Percentiles rank a stretch among this genome's conserved stretches.
These are phyloP conservation scores for Poecilia gillii DNA, from an alignment of 2,797 vertebrate species.

Conservation along the genomic window DNA sequence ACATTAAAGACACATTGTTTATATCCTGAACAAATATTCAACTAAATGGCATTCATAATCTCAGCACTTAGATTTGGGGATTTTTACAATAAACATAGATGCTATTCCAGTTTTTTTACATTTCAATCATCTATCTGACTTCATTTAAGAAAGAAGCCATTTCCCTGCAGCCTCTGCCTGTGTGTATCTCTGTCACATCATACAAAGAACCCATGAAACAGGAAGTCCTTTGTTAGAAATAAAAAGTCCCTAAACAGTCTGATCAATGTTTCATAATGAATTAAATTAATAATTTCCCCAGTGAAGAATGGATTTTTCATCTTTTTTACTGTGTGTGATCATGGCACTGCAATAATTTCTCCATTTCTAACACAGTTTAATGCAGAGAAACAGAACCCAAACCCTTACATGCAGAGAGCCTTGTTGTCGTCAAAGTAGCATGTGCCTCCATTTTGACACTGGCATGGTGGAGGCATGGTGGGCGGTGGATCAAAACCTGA, in stretches of 20 bases:
- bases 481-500: conserved; percentile 73
- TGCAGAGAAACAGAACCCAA: neutral
- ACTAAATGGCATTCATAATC: neutral
- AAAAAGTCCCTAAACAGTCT: neutral
- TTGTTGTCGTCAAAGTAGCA: conserved; percentile 78
- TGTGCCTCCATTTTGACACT: conserved; percentile 76
- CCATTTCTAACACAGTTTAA: neutral
- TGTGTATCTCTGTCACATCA: neutral
- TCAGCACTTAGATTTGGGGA: neutral
- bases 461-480: conserved; percentile 77
- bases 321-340: neutral
- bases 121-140: neutral
- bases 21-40: neutral
- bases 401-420: conserved; percentile 77
- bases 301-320: neutral
- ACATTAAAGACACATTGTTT: neutral
- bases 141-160: neutral
- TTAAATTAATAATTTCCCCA: neutral
- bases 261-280: neutral
- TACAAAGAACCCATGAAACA: neutral
- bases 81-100: neutral
- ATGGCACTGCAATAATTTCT: neutral
- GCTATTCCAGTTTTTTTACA: neutral
- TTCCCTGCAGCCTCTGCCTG: neutral
- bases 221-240: neutral